Conservation (phyloP, 1,140 invertebrate species). For the Manduca sexta region DNA sequence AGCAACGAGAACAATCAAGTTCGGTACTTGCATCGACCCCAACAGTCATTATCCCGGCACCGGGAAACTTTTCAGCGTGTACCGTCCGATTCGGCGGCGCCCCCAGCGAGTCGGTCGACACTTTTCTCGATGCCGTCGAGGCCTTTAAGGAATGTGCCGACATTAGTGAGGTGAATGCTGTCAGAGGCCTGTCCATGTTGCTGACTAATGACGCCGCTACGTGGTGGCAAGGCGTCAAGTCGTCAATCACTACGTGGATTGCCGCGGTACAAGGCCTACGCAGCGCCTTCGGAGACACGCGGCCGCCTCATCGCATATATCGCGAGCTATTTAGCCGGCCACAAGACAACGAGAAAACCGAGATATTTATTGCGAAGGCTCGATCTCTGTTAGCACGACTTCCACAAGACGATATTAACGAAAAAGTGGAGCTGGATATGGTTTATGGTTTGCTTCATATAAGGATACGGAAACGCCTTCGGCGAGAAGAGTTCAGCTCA, state of each 20-base stretch:
- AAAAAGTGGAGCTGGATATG: conserved; percentile 16
- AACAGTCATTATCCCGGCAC: no score
- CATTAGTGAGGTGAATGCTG: neutral
- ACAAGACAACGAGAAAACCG: conserved; percentile 11
- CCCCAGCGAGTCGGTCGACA: neutral
- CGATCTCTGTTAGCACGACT: conserved; percentile 11
- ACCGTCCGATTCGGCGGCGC: neutral
- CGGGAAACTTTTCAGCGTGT: no score
- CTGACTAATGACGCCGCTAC: conserved; percentile 21
- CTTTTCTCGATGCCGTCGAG: neutral
- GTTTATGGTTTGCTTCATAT: neutral
- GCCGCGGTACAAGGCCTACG: conserved; percentile 13
- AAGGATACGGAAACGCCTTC: no score
- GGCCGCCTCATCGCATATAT: conserved; percentile 19
- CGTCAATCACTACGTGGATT: conserved; percentile 7
- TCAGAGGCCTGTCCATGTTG: conserved; percentile 10
- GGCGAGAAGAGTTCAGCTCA: no score
- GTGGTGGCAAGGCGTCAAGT: conserved; percentile 34
- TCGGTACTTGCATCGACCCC: no score
- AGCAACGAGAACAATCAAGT: no score
- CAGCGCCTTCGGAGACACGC: conserved; percentile 13
- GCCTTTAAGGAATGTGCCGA: neutral
- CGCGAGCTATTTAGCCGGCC: conserved; percentile 13
- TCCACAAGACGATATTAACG: conserved; percentile 5
- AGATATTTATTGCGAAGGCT: conserved; percentile 7